Conservation (phyloP, 1,140 invertebrate species). For the Thereuonema tuberculata region DNA sequence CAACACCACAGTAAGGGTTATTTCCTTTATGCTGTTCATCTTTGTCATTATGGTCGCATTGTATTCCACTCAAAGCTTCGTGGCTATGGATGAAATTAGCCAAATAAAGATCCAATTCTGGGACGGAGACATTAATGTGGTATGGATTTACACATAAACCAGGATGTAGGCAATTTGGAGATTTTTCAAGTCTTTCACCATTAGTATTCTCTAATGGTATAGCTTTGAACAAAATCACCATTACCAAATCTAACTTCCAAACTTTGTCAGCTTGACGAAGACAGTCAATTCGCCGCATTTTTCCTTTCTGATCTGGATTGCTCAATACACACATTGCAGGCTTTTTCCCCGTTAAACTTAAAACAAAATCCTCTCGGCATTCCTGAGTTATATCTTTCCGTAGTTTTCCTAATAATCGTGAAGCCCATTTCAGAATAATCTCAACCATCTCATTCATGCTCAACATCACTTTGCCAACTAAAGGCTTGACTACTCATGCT, state of each 20-base stretch:
- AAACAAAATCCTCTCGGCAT: conserved; percentile 92
- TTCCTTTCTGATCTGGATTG: conserved; percentile 99
- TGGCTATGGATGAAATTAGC: conserved; percentile 99
- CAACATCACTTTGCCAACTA: conserved; percentile 44
- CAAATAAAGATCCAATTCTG: conserved; percentile 94
- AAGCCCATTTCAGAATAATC: conserved; percentile 99
- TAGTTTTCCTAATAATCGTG: conserved; percentile 87
- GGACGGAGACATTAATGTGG: conserved; percentile 98
- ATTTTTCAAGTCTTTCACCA: conserved; percentile 94
- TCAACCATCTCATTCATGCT: conserved; percentile 86
- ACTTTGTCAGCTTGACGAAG: conserved; percentile 98
- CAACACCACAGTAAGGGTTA: conserved; percentile 93
- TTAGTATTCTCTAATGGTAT: conserved; percentile 98
- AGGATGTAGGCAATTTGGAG: conserved; percentile 88
- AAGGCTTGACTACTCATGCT: conserved; percentile 38
- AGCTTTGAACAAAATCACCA: conserved; percentile 99
- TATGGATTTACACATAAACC: conserved; percentile 98
- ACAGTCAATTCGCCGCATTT: conserved; percentile 99
- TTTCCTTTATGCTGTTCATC: conserved; percentile 73
- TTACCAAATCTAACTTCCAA: conserved; percentile 96
- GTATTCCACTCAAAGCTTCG: conserved; percentile 65
- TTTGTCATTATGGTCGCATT: conserved; percentile 53
- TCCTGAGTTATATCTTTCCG: conserved; percentile 98
- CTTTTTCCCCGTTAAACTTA: conserved; percentile 94
- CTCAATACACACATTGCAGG: conserved; percentile 93